Evolutionary conservation across 1,140 invertebrate genomes (phyloP).

Genomic region (Scaptomyza hsui): DNA sequence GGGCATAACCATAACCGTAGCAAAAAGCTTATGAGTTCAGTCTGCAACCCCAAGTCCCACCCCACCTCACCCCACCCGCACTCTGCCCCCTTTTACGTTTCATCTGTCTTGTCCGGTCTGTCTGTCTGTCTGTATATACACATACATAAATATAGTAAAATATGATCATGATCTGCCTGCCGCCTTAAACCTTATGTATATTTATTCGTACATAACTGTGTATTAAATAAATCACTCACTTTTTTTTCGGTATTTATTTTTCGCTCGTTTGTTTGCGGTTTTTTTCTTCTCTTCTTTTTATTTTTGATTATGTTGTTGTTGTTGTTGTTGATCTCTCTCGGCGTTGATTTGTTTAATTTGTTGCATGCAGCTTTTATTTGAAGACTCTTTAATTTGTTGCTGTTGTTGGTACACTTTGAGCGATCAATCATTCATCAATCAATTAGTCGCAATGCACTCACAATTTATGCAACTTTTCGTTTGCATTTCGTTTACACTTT

Average conservation of each 20-base stretch:
- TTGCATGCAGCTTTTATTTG: constrained; percentile 40
- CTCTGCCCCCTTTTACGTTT: too few species aligned
- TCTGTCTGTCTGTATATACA: neutral
- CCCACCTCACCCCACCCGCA: neutral
- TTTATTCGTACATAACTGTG: neutral
- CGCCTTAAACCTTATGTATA: neutral
- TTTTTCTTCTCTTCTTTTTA: constrained; percentile 25
- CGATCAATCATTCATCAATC: constrained; percentile 18
- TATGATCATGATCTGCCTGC: constrained; percentile 25
- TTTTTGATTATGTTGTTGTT: constrained; percentile 20
- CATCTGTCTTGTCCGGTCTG: constrained; percentile 8
- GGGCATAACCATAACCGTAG: constrained; percentile 59
- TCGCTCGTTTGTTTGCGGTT: constrained; percentile 52
- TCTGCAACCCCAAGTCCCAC: neutral
- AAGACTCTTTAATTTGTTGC: neutral
- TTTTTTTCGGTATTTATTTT: constrained; percentile 51
- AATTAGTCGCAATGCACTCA: constrained; percentile 25
- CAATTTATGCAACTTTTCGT: constrained; percentile 32
- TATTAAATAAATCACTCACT: constrained; percentile 70
- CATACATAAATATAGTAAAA: constrained; percentile 26
- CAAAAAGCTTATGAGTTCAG: constrained; percentile 24
- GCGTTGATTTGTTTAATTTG: constrained; percentile 29
- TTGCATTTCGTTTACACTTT: constrained; percentile 45
- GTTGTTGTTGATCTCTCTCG: constrained; percentile 13
- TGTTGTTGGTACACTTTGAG: constrained; percentile 22